Percentiles rank a stretch among this genome's conserved stretches.
Evolutionary conservation across 2,113 vertebrate species (phyloP).

Genomic region (Desmodus rotundus): DNA sequence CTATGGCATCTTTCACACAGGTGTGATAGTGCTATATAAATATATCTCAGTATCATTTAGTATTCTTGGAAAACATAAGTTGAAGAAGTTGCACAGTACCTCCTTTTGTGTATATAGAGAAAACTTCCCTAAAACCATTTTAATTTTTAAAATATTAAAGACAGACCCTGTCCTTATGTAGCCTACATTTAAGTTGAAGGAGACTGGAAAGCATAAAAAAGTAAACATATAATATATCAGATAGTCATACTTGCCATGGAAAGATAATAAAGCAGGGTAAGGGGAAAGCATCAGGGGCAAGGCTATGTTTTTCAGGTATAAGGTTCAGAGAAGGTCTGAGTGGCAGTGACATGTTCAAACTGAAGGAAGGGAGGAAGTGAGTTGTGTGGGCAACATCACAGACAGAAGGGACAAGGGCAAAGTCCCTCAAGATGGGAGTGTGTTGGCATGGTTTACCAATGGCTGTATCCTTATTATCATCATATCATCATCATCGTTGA

Average conservation of each 20-base stretch:
- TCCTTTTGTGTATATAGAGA: not conserved
- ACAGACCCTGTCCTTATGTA: not conserved
- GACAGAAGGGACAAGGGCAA: not conserved
- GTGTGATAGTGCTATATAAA: not conserved
- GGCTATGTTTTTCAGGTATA: rapidly evolving
- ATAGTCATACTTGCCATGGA: not conserved
- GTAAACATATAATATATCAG: not conserved
- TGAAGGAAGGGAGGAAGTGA: not conserved
- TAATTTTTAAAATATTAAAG: not conserved
- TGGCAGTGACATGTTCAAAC: not conserved
- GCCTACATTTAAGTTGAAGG: not conserved
- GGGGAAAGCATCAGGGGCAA: not conserved
- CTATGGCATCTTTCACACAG: not conserved
- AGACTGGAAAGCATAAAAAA: not conserved
- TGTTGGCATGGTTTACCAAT: not conserved
- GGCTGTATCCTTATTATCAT: not conserved
- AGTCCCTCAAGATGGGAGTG: too few relatives aligned
- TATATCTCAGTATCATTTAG: not conserved
- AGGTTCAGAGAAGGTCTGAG: not conserved
- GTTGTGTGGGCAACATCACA: too few relatives aligned
- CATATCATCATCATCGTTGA: too few relatives aligned
- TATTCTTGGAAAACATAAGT: not conserved
- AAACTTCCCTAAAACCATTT: not conserved
- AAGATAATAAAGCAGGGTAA: not conserved
- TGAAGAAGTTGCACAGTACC: not conserved